Percentiles rank a stretch among this genome's conserved stretches.
Evolutionary conservation across 2,797 vertebrate species (phyloP).

Genomic region (Spheniscus humboldti): DNA sequence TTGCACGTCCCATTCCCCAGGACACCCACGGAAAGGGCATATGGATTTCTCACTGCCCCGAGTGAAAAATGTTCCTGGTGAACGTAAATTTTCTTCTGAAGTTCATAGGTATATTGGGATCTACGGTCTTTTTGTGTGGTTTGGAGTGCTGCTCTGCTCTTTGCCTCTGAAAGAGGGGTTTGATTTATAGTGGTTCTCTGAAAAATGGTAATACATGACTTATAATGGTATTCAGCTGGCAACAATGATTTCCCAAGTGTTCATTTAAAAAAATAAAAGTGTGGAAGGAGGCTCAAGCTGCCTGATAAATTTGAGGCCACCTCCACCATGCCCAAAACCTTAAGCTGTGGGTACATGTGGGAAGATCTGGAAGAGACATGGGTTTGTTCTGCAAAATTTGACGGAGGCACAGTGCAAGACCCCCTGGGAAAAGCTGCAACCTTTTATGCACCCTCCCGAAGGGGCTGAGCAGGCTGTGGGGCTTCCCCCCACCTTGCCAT

Average conservation of each 20-base stretch:
- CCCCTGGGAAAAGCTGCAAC: neutral
- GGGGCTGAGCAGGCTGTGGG: neutral
- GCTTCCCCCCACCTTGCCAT: neutral
- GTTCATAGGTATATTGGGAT: neutral
- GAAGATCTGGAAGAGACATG: neutral
- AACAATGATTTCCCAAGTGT: neutral
- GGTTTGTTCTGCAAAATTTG: neutral
- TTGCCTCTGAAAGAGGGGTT: neutral
- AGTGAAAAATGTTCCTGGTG: neutral
- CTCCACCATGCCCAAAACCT: neutral
- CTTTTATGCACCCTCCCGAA: neutral
- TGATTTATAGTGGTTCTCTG: neutral
- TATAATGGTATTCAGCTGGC: neutral
- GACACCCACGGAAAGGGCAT: neutral
- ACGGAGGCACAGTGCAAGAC: neutral
- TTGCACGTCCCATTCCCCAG: neutral
- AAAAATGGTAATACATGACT: constrained; percentile 1
- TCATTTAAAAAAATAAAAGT: neutral
- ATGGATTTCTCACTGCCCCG: neutral
- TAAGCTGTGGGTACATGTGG: neutral
- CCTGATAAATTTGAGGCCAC: neutral
- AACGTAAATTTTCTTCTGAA: neutral
- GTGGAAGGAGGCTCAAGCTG: neutral
- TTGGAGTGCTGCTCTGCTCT: constrained; percentile 12
- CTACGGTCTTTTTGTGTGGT: neutral